phyloP scores from a whole-genome alignment of 2,113 vertebrate species.

The Holacanthus passer region DNA sequence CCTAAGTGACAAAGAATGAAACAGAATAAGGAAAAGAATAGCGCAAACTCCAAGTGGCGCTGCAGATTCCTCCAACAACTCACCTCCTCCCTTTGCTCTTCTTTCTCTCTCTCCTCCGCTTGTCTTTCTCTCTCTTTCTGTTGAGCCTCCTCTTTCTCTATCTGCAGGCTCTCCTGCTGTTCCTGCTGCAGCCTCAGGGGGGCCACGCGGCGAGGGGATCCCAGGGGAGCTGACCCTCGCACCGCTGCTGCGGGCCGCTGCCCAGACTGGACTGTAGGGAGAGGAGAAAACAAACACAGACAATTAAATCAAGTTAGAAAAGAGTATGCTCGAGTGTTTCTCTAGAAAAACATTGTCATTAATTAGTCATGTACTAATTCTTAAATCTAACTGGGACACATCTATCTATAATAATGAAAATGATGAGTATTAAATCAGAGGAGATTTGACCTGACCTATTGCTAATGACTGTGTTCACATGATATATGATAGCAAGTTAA shows the following conservation, averaged over 20 bases:
- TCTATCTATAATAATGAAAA: slow-evolving; percentile 37
- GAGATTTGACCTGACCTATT: slow-evolving; percentile 57
- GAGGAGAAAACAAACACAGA: slow-evolving; percentile 2
- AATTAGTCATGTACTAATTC: slow-evolving; percentile 24
- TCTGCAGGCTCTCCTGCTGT: slow-evolving; percentile 75
- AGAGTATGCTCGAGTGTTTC: background rate
- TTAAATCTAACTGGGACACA: slow-evolving; percentile 21
- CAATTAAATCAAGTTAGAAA: slow-evolving; percentile 16
- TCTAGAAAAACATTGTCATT: background rate
- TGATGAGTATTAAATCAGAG: slow-evolving; percentile 53
- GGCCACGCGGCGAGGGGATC: slow-evolving; percentile 68
- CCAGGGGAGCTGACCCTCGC: slow-evolving; percentile 61
- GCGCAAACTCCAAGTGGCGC: background rate
- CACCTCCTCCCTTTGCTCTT: slow-evolving; percentile 75
- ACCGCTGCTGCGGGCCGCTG: slow-evolving; percentile 73
- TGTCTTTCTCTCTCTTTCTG: slow-evolving; percentile 74
- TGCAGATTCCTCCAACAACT: slow-evolving; percentile 3
- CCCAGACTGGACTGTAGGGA: slow-evolving; percentile 72
- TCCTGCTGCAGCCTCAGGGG: slow-evolving; percentile 77
- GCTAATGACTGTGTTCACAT: slow-evolving; percentile 68
- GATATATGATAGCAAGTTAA: slow-evolving; percentile 69
- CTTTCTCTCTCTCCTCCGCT: slow-evolving; percentile 62
- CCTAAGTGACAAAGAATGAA: slow-evolving; percentile 48
- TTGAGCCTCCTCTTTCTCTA: slow-evolving; percentile 80
- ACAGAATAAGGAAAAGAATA: background rate